A percentile compares a stretch with the other conserved stretches of the same genome.
Conservation (phyloP, 2,888 invertebrate species). For the Acheta domesticus region DNA sequence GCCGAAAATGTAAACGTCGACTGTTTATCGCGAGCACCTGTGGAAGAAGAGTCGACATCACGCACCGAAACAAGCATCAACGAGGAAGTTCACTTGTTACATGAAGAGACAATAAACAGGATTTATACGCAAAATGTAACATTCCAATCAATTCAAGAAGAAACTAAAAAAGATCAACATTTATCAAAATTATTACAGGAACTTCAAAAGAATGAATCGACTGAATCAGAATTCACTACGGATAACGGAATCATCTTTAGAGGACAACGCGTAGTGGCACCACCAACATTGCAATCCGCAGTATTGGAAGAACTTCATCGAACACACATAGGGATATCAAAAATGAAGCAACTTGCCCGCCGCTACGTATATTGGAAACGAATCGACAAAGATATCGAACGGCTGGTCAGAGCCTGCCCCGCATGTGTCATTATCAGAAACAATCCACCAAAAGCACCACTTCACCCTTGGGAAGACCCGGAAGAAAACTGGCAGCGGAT, state of each 20-base stretch:
- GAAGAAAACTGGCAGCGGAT: conserved; percentile 37
- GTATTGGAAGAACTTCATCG: conserved; percentile 40
- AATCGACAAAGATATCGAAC: conserved; percentile 40
- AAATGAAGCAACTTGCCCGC: conserved; percentile 39
- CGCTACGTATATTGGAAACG: conserved; percentile 39
- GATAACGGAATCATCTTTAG: not conserved
- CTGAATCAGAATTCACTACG: not conserved
- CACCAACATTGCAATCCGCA: conserved; percentile 30
- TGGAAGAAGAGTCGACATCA: not conserved
- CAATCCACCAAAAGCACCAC: conserved; percentile 38
- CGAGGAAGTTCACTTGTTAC: not conserved
- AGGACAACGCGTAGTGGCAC: conserved; percentile 32
- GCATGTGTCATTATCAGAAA: conserved; percentile 38
- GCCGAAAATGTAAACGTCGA: not conserved
- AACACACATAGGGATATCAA: conserved; percentile 40
- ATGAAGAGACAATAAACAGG: not conserved
- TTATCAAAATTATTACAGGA: not conserved
- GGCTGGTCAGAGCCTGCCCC: conserved; percentile 38
- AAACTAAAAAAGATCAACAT: not conserved
- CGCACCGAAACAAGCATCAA: not conserved
- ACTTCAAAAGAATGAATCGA: not conserved
- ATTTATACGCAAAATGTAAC: not conserved
- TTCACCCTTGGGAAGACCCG: conserved; percentile 40
- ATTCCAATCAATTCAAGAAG: not conserved
- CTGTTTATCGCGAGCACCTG: not conserved